phyloP scores from a whole-genome alignment of 2,888 invertebrate genomes.

The Sclerodermus sp. region DNA sequence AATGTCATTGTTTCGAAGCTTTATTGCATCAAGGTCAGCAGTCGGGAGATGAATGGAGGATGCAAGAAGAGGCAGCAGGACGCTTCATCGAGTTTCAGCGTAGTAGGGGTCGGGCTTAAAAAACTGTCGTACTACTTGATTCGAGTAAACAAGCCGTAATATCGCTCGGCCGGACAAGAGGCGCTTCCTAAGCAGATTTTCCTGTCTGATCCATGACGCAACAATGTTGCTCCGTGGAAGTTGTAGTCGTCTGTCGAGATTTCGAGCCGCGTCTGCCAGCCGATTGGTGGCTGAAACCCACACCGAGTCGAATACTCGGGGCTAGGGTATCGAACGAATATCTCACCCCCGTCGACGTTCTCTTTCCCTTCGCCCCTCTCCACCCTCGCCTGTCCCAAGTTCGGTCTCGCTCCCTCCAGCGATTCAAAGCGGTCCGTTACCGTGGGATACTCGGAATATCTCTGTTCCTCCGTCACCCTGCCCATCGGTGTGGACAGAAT shows the following conservation, averaged over 20 bases:
- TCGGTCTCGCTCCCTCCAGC: neutral
- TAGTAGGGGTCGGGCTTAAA: too few species aligned
- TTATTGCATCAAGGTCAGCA: too few species aligned
- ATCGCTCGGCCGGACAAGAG: conserved; percentile 5
- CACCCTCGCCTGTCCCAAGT: neutral
- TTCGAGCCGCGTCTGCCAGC: conserved; percentile 1
- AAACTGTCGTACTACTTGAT: too few species aligned
- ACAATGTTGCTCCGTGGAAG: conserved; percentile 22
- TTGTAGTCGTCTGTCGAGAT: conserved; percentile 5
- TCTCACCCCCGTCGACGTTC: neutral
- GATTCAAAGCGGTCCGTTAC: neutral
- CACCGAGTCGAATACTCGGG: too few species aligned
- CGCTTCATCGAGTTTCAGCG: too few species aligned
- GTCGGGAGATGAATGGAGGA: too few species aligned
- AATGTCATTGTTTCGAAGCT: too few species aligned
- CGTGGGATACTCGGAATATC: neutral
- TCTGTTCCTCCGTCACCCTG: neutral
- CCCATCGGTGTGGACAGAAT: conserved; percentile 8
- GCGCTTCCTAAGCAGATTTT: conserved; percentile 37
- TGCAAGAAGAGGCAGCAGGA: too few species aligned
- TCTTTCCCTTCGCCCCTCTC: neutral
- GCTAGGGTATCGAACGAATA: neutral
- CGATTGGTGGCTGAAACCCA: too few species aligned
- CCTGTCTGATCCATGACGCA: conserved; percentile 30
- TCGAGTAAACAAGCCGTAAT: neutral